Evolutionary conservation across 2,888 invertebrate genomes (phyloP).

Genomic region (Agriopis leucophaearia): DNA sequence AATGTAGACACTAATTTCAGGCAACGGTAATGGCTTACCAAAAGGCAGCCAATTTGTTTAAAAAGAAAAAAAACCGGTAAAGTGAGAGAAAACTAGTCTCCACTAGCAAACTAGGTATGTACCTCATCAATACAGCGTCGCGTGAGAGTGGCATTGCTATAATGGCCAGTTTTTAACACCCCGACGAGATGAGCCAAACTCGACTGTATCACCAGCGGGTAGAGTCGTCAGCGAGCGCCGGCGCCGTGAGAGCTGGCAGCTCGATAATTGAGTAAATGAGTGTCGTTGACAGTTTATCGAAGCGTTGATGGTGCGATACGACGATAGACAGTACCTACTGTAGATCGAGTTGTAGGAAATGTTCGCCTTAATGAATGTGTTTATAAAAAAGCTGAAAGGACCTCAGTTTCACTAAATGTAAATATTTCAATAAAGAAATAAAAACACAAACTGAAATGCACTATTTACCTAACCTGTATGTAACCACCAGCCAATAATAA

Average conservation of each 20-base stretch:
- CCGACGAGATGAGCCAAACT: background rate
- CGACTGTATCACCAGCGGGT: slow-evolving; percentile 18
- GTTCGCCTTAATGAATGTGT: slow-evolving; percentile 1
- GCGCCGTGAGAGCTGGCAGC: background rate
- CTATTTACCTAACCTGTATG: too few species aligned
- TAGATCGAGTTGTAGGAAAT: background rate
- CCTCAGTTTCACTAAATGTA: background rate
- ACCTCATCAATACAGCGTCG: slow-evolving; percentile 12
- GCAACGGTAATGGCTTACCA: too few species aligned
- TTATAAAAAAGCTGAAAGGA: background rate
- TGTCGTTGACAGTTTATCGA: slow-evolving; percentile 46
- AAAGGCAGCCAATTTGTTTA: too few species aligned
- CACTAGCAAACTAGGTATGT: background rate
- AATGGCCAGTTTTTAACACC: slow-evolving; percentile 23
- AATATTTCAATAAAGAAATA: too few species aligned
- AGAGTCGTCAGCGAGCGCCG: slow-evolving; percentile 6
- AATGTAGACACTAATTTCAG: too few species aligned
- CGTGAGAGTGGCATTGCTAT: slow-evolving; percentile 24
- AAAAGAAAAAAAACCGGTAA: too few species aligned
- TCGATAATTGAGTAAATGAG: slow-evolving; percentile 48
- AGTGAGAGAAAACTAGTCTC: too few species aligned
- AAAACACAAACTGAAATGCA: too few species aligned
- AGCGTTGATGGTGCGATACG: background rate
- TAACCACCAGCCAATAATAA: too few species aligned
- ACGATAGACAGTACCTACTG: slow-evolving; percentile 4